Percentiles rank a stretch among this genome's conserved stretches.
These are phyloP conservation scores for Casuarius casuarius DNA, from an alignment of 2,113 vertebrate species.

Conservation along the genomic window DNA sequence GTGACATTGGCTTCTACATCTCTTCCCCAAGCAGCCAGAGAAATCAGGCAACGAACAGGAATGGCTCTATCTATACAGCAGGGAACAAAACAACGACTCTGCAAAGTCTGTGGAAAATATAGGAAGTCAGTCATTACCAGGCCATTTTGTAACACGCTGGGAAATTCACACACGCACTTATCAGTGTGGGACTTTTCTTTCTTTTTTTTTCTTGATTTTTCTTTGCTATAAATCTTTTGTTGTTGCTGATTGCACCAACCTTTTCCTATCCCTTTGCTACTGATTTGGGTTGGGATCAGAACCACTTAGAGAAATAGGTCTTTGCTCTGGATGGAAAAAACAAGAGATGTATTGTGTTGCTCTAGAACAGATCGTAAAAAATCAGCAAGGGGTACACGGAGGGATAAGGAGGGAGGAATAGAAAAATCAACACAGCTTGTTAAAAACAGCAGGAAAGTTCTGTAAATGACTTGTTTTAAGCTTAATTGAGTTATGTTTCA, in stretches of 20 bases:
- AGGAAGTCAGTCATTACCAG: not conserved
- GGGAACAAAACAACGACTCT: fast-evolving
- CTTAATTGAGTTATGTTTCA: constrained; percentile 60
- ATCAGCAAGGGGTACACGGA: constrained; percentile 27
- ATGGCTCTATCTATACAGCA: not conserved
- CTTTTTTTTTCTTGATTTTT: not conserved
- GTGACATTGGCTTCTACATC: not conserved
- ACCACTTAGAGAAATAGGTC: not conserved
- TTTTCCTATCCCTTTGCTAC: not conserved
- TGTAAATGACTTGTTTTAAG: constrained; percentile 39
- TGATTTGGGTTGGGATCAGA: not conserved
- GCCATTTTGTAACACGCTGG: not conserved
- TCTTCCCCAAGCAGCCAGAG: not conserved
- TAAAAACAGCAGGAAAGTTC: constrained; percentile 59
- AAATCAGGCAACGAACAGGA: fast-evolving
- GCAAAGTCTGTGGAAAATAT: not conserved
- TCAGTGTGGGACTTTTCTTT: not conserved
- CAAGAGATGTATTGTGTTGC: not conserved
- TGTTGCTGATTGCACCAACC: not conserved
- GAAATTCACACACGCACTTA: not conserved
- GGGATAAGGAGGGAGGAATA: constrained; percentile 9
- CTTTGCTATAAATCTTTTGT: not conserved
- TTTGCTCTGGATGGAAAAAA: not conserved
- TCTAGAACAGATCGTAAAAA: constrained; percentile 37
- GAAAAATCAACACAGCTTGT: constrained; percentile 54